Evolutionary conservation across 2,113 vertebrate genomes (phyloP).

Genomic region (Pyrgilauda ruficollis): DNA sequence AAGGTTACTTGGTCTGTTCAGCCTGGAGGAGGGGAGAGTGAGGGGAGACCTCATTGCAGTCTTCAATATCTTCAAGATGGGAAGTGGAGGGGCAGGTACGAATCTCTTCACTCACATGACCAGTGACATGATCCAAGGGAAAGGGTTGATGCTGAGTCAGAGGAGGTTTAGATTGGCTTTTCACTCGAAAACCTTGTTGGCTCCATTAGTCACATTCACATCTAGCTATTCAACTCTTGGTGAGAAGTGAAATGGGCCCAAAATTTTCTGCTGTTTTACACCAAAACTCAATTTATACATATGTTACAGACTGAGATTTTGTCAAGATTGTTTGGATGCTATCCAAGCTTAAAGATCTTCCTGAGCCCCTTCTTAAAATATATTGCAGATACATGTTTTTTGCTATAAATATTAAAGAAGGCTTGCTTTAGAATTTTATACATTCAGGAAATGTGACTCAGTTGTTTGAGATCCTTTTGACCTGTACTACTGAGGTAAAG

Average conservation of each 20-base stretch:
- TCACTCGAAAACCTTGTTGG: background rate
- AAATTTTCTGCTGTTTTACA: background rate
- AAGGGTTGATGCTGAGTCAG: background rate
- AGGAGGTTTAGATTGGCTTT: background rate
- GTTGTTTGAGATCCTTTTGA: background rate
- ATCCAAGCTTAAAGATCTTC: background rate
- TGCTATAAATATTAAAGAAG: background rate
- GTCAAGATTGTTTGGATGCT: background rate
- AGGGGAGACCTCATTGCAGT: too few species aligned
- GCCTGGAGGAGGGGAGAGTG: background rate
- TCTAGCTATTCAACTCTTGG: background rate
- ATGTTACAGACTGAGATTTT: background rate
- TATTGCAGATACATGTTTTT: background rate
- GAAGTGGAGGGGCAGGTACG: background rate
- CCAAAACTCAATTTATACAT: background rate
- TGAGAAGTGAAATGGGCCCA: background rate
- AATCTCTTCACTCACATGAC: background rate
- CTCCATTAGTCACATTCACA: background rate
- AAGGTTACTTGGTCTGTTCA: accelerated
- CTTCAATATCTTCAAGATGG: background rate
- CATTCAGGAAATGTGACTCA: background rate
- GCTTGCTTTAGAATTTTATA: background rate
- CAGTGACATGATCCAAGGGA: background rate
- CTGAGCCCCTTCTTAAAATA: background rate
- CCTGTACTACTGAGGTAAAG: background rate